A percentile compares a stretch with the other conserved stretches of the same genome.
phyloP scores from a whole-genome alignment of 2,797 vertebrate genomes.

The Stomatorhinus walkeri region DNA sequence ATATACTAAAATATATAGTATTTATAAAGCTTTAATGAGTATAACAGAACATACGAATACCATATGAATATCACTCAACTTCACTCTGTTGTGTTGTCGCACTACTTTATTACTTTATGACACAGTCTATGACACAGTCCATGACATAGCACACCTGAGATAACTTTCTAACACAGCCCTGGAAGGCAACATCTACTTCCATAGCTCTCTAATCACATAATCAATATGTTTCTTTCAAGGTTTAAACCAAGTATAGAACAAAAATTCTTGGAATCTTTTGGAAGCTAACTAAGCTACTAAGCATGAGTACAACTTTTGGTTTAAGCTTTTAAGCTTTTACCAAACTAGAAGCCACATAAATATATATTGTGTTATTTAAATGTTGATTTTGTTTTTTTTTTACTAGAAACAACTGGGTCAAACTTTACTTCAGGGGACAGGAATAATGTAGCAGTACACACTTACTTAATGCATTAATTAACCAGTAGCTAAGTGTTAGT shows the following conservation, averaged over 20 bases:
- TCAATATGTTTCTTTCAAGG: neutral
- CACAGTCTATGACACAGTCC: neutral
- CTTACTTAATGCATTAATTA: neutral
- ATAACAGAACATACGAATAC: neutral
- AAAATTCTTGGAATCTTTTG: neutral
- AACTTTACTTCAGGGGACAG: neutral
- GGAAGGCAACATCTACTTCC: neutral
- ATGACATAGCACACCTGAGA: neutral
- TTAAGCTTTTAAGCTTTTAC: neutral
- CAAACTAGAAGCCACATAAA: neutral
- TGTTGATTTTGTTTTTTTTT: neutral
- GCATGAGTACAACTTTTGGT: neutral
- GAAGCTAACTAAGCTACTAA: neutral
- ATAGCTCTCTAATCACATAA: neutral
- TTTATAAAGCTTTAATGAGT: neutral
- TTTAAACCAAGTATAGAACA: neutral
- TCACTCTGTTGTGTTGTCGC: neutral
- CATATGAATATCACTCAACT: neutral
- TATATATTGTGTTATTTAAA: neutral
- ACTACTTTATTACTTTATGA: neutral
- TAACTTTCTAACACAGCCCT: neutral
- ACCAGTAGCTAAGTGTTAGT: neutral
- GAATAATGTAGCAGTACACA: neutral
- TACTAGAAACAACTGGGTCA: neutral
- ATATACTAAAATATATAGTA: neutral